A percentile compares a stretch with the other conserved stretches of the same genome.
Evolutionary conservation across 2,888 invertebrate genomes (phyloP).

Genomic region (Sicus ferrugineus): DNA sequence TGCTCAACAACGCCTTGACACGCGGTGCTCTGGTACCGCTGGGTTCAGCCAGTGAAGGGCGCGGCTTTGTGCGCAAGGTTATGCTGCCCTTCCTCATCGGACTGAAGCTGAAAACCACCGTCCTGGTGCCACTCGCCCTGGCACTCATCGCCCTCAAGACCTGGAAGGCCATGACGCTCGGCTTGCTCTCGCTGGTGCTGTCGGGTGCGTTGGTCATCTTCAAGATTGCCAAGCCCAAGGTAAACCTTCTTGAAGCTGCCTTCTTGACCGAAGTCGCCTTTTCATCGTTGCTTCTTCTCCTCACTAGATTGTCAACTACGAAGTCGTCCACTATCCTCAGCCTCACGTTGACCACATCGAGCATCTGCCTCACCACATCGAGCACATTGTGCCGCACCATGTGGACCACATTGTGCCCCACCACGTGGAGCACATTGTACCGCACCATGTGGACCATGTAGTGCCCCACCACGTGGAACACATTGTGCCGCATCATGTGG

Average conservation of each 20-base stretch:
- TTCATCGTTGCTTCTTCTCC: not conserved
- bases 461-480: conserved; percentile 61
- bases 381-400: conserved; percentile 57
- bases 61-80: conserved; percentile 84
- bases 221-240: conserved; percentile 87
- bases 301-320: conserved; percentile 77
- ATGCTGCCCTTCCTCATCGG: conserved; percentile 86
- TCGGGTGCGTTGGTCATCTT: conserved; percentile 87
- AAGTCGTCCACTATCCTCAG: conserved; percentile 84
- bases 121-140: conserved; percentile 81
- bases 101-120: conserved; percentile 85
- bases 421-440: conserved; percentile 67
- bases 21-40: conserved; percentile 77
- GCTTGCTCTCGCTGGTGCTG: conserved; percentile 82
- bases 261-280: conserved; percentile 28
- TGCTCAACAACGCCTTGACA: conserved; percentile 66
- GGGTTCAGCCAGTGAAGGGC: conserved; percentile 69
- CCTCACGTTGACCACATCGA: conserved; percentile 60
- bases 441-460: conserved; percentile 48
- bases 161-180: conserved; percentile 88
- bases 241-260: conserved; percentile 42
- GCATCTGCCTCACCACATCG: conserved; percentile 63
- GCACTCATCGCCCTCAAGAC: conserved; percentile 86
- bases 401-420: conserved; percentile 61
- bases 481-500: conserved; percentile 58